Conservation (phyloP, 2,113 vertebrate species). For the Thermophis baileyi region DNA sequence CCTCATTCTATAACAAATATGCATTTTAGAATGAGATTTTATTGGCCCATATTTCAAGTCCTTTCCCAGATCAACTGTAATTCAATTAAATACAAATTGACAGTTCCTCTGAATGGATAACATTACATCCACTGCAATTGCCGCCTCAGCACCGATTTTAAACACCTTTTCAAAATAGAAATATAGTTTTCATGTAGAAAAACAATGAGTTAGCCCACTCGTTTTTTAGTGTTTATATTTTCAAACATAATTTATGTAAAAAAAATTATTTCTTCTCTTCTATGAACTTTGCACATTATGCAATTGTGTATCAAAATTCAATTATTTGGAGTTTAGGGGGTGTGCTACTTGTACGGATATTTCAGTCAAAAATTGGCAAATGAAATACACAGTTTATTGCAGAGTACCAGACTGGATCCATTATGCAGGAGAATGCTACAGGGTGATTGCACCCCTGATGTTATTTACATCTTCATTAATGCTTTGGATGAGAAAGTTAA, state of each 20-base stretch:
- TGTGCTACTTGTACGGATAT: neutral
- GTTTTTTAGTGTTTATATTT: neutral
- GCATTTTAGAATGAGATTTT: neutral
- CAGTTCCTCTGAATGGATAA: neutral
- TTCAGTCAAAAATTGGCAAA: neutral
- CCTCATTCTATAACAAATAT: neutral
- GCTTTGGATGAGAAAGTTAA: constrained; percentile 12
- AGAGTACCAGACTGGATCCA: neutral
- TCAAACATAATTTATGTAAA: neutral
- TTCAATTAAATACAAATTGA: neutral
- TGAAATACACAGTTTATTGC: neutral
- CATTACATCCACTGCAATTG: neutral
- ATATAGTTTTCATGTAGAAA: neutral
- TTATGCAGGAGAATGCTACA: neutral
- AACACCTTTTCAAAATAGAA: neutral
- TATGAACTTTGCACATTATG: neutral
- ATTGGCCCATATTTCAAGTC: neutral
- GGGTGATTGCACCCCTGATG: neutral
- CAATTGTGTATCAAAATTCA: neutral
- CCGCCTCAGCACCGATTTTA: neutral
- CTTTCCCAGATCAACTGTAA: neutral
- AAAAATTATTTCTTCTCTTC: neutral
- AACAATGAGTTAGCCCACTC: neutral
- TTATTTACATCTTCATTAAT: constrained; percentile 17
- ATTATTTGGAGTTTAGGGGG: neutral